Evolutionary conservation across 2,888 invertebrate genomes (phyloP), one percentile per base, ranked within the genome.

Genomic region (Pediacus dermestoides): DNA sequence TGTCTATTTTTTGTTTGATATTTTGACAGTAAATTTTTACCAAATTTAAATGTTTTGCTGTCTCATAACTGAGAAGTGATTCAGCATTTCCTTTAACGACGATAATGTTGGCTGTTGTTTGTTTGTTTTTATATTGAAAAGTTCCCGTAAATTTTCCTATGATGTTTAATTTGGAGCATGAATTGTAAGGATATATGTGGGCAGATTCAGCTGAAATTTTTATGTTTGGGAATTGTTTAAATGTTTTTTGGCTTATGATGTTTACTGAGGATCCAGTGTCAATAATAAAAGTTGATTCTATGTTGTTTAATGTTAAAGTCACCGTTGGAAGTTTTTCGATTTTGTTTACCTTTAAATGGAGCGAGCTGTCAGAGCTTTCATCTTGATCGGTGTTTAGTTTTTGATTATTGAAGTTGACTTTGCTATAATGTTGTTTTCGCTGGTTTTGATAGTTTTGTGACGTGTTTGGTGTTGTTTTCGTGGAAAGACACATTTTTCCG

Each of bases 211-310:
- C 16, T 7, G 10, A 25, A 9, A 25, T 9, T 25, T 25, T 25
- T 7, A 4, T 25, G 25, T 9, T 10, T 25, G 4, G 4, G n/a
- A 32, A 16, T 28, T 34, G 16, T 8, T 15, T 14, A 36, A 27
- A 28, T 3, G 26, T 37, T 13, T 21, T 9, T 10, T 35, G 22
- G 15, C 31, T 36, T 16, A 40, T 40, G 2, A 36, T n/a, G 10
- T 36, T 36, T 1, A 40, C 36, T 7, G 36, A 36, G 15, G 36
- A 28, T 15, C 28, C 40, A 27, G 36, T 36, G 18, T 42, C 42
- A 4, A 31, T 9, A 3, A 16, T 16, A 31, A 31, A 31, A 11
- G n/a, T 31, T 28, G n/a, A n/a, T n/a, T n/a, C n/a, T n/a, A n/a
- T n/a, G n/a, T n/a, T n/a, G n/a, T n/a, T n/a, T n/a, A n/a, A n/a